Percentiles rank a stretch among this genome's conserved stretches.
These are phyloP conservation scores for Poeciliopsis infans DNA, from an alignment of 2,797 vertebrate species.

Conservation along the genomic window DNA sequence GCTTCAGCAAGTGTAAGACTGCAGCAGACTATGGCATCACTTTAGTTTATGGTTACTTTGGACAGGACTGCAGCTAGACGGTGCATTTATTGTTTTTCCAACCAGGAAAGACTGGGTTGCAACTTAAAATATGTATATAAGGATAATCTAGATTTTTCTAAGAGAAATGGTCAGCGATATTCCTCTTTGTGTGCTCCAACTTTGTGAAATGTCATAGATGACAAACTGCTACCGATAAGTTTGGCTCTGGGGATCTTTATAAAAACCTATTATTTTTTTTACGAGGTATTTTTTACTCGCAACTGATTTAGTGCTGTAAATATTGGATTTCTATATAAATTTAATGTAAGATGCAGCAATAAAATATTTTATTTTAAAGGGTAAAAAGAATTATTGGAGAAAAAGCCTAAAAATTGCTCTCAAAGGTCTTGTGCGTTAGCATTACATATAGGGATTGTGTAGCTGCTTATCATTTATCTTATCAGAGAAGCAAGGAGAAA, in stretches of 20 bases:
- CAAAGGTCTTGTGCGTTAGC: constrained; percentile 4
- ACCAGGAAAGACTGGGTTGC: constrained; percentile 32
- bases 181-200: neutral
- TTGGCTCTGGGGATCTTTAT: neutral
- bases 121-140: constrained; percentile 32
- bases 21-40: constrained; percentile 13
- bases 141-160: neutral
- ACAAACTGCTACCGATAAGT: neutral
- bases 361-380: neutral
- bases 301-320: neutral
- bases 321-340: neutral
- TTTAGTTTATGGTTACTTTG: constrained; percentile 20
- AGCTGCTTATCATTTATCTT: too few relatives aligned
- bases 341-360: neutral
- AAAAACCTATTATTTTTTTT: neutral
- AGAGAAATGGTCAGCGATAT: neutral
- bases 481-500: neutral
- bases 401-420: neutral
- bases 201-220: neutral
- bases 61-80: constrained; percentile 45
- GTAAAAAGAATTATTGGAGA: neutral
- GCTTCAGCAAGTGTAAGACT: constrained; percentile 40
- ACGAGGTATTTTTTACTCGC: neutral
- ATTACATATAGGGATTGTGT: neutral
- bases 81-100: constrained; percentile 55